A percentile compares a stretch with the other conserved stretches of the same genome.
phyloP scores from a whole-genome alignment of 2,888 invertebrate genomes.

The Heliconius cydno region DNA sequence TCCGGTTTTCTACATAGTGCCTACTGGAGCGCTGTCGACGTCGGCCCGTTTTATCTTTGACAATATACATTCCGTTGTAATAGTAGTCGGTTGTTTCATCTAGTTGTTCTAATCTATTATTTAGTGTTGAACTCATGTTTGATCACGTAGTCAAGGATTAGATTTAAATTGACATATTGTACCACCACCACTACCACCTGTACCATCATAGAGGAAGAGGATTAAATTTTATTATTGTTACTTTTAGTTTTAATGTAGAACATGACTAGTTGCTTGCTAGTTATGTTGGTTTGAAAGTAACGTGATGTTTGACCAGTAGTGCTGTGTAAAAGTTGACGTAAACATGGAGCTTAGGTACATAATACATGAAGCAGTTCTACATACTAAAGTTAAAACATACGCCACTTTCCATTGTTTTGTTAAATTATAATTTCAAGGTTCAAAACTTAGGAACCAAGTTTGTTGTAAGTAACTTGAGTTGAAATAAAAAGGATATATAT shows the following conservation, averaged over 20 bases:
- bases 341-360: background rate
- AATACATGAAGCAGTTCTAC: background rate
- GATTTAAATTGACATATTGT: background rate
- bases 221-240: background rate
- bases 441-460: background rate
- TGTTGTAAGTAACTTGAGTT: background rate
- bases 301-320: constrained; percentile 69
- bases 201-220: background rate
- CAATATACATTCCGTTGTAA: constrained; percentile 39
- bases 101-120: constrained; percentile 8
- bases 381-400: background rate
- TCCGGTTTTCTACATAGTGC: constrained; percentile 53
- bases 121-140: constrained; percentile 12
- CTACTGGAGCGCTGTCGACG: constrained; percentile 34
- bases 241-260: background rate
- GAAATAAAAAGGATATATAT: background rate
- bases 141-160: background rate
- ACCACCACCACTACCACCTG: no score
- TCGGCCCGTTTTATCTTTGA: constrained; percentile 38
- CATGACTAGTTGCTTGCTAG: constrained; percentile 4
- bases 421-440: background rate
- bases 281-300: constrained; percentile 34
- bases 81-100: constrained; percentile 40
- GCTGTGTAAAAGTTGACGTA: constrained; percentile 57
- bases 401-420: background rate